phyloP scores from a whole-genome alignment of 2,113 vertebrate genomes.

The Chamaea fasciata region DNA sequence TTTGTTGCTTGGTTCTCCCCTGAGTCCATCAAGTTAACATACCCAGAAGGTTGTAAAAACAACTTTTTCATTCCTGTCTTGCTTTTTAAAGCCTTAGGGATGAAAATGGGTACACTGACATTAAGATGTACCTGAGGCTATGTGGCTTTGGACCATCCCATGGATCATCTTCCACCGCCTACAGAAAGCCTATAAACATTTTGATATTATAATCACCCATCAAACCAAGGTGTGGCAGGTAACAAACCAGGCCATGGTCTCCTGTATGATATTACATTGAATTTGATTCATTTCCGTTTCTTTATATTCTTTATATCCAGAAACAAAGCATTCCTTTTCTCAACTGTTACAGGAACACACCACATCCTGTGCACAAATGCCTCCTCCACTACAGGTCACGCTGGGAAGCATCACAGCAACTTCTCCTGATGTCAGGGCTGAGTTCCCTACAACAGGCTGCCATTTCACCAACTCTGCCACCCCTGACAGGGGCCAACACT shows the following conservation, averaged over 20 bases:
- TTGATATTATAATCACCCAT: background rate
- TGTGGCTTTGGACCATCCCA: background rate
- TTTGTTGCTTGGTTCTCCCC: background rate
- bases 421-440: background rate
- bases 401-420: background rate
- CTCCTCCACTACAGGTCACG: background rate
- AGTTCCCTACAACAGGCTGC: rapidly evolving
- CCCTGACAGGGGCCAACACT: background rate
- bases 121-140: background rate
- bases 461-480: background rate
- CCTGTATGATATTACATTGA: background rate
- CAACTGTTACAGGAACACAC: background rate
- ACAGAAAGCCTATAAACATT: background rate
- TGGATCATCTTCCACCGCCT: background rate
- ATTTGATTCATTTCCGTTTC: background rate
- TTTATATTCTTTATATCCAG: background rate
- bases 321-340: background rate
- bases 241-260: background rate
- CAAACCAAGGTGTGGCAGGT: background rate
- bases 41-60: background rate
- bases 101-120: background rate
- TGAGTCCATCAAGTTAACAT: background rate
- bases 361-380: background rate
- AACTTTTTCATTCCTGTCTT: background rate
- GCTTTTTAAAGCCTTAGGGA: background rate